These are phyloP conservation scores for Gymnarchus niloticus DNA, from an alignment of 2,113 vertebrate genomes.

Conservation along the genomic window DNA sequence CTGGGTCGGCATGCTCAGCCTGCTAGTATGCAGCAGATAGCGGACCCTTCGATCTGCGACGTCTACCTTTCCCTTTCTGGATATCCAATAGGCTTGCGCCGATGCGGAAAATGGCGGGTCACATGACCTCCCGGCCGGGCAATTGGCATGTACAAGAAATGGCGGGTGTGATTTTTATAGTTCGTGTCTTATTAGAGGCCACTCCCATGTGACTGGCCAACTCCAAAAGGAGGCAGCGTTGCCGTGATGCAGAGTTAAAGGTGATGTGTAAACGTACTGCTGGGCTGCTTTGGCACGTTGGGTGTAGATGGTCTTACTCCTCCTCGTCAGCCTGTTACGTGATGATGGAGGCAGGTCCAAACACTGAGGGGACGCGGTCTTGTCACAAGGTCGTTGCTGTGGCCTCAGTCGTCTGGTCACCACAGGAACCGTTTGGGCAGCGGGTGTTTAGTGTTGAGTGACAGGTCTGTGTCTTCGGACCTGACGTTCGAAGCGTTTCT, in stretches of 20 bases:
- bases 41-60: background rate
- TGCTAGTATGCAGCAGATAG: too few relatives aligned
- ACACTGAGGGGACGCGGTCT: background rate
- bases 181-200: background rate
- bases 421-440: background rate
- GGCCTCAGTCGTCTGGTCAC: background rate
- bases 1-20: too few relatives aligned
- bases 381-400: background rate
- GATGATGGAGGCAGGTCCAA: background rate
- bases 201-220: background rate
- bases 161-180: background rate
- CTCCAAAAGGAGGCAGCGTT: conserved; percentile 9
- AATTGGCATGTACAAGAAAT: background rate
- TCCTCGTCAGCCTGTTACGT: background rate
- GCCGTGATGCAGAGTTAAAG: conserved; percentile 20
- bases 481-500: too few relatives aligned
- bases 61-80: background rate
- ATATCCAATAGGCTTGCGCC: background rate
- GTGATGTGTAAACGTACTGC: background rate
- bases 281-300: background rate
- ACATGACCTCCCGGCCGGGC: background rate
- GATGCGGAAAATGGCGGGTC: background rate
- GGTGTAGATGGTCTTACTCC: background rate
- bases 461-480: too few relatives aligned
- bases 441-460: background rate